These are phyloP conservation scores for Argynnis bischoffii DNA, from an alignment of 2,888 invertebrate species.

Conservation along the genomic window DNA sequence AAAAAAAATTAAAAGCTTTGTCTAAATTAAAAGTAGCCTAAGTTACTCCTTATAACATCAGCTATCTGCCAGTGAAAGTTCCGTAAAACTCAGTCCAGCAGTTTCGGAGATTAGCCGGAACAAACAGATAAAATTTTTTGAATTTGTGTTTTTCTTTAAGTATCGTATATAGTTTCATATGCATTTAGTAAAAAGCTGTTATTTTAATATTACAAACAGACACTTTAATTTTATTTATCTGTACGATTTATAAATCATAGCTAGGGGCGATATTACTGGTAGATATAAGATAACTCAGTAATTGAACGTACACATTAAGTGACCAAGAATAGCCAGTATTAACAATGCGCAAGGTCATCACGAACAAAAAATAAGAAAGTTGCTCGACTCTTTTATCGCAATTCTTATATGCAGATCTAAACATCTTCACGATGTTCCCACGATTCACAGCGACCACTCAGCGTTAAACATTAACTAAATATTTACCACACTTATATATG, in stretches of 20 bases:
- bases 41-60: too few relatives aligned
- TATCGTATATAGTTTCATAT: too few relatives aligned
- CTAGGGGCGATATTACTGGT: not conserved
- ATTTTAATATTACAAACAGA: too few relatives aligned
- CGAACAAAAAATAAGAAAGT: slow-evolving; percentile 53
- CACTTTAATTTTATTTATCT: not conserved
- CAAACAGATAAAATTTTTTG: too few relatives aligned
- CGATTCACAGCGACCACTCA: slow-evolving; percentile 45
- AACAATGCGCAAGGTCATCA: slow-evolving; percentile 40
- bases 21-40: too few relatives aligned
- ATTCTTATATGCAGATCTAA: slow-evolving; percentile 54
- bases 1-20: too few relatives aligned
- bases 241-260: not conserved
- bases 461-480: slow-evolving; percentile 23
- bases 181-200: too few relatives aligned
- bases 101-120: too few relatives aligned
- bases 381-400: slow-evolving; percentile 44
- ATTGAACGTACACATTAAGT: slow-evolving; percentile 21
- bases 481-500: not conserved
- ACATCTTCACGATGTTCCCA: slow-evolving; percentile 57
- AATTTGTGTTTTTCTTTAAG: too few relatives aligned
- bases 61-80: too few relatives aligned
- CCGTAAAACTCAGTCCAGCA: too few relatives aligned
- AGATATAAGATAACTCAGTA: not conserved
- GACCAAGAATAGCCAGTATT: slow-evolving; percentile 37